Conservation (phyloP, 2,113 vertebrate species). For the Spheniscus mendiculus region DNA sequence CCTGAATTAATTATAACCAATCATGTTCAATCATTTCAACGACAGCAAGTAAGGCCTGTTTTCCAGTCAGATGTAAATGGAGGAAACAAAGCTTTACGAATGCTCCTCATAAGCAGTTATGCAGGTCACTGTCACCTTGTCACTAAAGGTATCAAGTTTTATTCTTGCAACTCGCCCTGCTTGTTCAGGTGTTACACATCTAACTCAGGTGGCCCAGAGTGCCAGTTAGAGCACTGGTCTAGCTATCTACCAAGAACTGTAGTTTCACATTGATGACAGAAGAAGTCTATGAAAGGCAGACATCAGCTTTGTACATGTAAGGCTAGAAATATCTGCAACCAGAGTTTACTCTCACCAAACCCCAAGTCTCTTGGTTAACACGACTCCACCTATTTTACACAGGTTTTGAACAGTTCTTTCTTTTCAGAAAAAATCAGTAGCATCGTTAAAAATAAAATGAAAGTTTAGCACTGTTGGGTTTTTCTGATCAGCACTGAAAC, state of each 20-base stretch:
- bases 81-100: neutral
- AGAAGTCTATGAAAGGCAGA: neutral
- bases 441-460: neutral
- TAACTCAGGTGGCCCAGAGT: too few relatives aligned
- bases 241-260: neutral
- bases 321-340: neutral
- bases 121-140: neutral
- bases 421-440: neutral
- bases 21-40: neutral
- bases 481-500: neutral
- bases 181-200: neutral
- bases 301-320: neutral
- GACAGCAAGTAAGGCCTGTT: neutral
- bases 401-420: neutral
- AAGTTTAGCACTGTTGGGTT: neutral
- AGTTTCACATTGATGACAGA: neutral
- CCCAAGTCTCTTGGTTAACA: neutral
- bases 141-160: neutral
- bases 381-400: neutral
- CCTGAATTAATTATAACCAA: neutral
- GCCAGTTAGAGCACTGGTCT: neutral
- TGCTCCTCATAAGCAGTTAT: neutral
- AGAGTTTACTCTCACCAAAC: neutral
- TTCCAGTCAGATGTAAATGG: neutral
- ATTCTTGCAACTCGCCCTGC: neutral